These are phyloP conservation scores for Limnephilus marmoratus DNA, from an alignment of 2,888 invertebrate genomes.

Conservation along the genomic window DNA sequence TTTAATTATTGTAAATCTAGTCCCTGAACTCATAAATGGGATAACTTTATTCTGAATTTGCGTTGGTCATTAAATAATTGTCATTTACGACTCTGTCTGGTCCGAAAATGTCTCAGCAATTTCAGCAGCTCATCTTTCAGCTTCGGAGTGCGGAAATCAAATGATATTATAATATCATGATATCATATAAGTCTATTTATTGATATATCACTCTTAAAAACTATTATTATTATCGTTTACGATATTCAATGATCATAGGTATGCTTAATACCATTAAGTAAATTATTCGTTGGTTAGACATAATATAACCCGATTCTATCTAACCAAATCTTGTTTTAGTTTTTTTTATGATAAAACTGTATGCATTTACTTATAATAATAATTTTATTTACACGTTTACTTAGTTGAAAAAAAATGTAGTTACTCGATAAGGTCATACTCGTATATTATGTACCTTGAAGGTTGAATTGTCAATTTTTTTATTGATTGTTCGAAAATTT, in stretches of 20 bases:
- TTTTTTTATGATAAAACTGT: background rate
- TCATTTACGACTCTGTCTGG: background rate
- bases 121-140: background rate
- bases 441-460: background rate
- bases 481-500: too few species aligned
- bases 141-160: background rate
- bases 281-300: background rate
- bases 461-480: too few species aligned
- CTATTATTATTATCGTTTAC: background rate
- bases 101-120: background rate
- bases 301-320: background rate
- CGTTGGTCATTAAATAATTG: background rate
- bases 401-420: too few species aligned
- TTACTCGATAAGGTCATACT: background rate
- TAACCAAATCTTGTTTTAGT: background rate
- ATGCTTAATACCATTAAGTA: background rate
- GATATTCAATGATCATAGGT: too few species aligned
- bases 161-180: background rate
- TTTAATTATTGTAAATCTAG: background rate
- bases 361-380: background rate
- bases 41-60: background rate
- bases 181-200: background rate
- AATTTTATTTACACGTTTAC: background rate
- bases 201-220: background rate
- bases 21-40: background rate